Evolutionary conservation across 1,140 invertebrate species (phyloP).

Genomic region (Melipona quadrifasciata): DNA sequence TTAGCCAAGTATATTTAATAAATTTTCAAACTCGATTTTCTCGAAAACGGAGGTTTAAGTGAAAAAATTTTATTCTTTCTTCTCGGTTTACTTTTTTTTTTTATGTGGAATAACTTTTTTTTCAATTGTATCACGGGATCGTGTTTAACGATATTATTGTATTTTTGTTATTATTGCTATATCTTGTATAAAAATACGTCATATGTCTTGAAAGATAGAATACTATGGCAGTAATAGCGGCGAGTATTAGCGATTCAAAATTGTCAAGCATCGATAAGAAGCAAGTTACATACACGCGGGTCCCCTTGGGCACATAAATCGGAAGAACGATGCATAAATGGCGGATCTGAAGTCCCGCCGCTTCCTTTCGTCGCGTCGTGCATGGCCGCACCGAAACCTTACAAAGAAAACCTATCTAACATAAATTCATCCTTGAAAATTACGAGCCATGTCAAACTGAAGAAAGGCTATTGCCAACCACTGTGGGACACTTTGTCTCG

Average conservation of each 20-base stretch:
- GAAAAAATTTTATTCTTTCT: too few relatives aligned
- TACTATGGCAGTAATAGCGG: too few relatives aligned
- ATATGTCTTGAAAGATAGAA: too few relatives aligned
- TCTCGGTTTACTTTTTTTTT: too few relatives aligned
- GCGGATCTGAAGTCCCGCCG: constrained; percentile 3
- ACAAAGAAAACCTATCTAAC: constrained; percentile 32
- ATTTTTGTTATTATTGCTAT: too few relatives aligned
- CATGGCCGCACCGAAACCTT: neutral
- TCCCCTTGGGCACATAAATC: constrained; percentile 5
- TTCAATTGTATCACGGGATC: too few relatives aligned
- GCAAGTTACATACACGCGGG: neutral
- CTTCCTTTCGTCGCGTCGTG: constrained; percentile 28
- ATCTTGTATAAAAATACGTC: too few relatives aligned
- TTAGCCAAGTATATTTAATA: too few relatives aligned
- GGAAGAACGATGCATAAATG: constrained; percentile 17
- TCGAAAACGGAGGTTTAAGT: too few relatives aligned
- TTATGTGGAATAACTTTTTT: too few relatives aligned
- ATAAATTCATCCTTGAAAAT: constrained; percentile 61
- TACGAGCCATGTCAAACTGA: constrained; percentile 37
- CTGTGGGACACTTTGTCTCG: constrained; percentile 44
- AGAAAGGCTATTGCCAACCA: neutral
- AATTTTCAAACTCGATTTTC: too few relatives aligned
- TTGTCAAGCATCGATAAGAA: neutral
- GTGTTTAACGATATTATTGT: too few relatives aligned
- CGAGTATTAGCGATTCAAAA: neutral